A percentile compares a stretch with the other conserved stretches of the same genome.
Conservation (phyloP, 2,888 invertebrate species). For the Octonoba sinensis region DNA sequence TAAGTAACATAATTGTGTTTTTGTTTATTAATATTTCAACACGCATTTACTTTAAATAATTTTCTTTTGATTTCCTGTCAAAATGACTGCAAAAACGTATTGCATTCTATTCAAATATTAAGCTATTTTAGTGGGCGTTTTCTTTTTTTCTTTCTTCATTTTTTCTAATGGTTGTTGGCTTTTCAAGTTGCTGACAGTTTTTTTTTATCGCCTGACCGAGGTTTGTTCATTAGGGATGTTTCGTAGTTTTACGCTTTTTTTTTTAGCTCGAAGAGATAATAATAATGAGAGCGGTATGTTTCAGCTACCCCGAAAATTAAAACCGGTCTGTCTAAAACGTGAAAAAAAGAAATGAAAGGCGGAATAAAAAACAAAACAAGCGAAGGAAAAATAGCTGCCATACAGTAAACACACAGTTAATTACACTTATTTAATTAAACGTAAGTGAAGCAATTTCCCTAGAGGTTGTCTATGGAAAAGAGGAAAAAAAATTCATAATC, state of each 20-base stretch:
- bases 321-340: too few species aligned
- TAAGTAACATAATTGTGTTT: not conserved
- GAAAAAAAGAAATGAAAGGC: too few species aligned
- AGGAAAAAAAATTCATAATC: too few species aligned
- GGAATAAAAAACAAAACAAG: too few species aligned
- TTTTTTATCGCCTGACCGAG: not conserved
- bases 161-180: not conserved
- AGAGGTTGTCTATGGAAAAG: too few species aligned
- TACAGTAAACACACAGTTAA: too few species aligned
- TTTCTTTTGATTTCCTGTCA: conserved; percentile 17
- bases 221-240: too few species aligned
- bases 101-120: not conserved
- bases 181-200: conserved; percentile 2
- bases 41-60: conserved; percentile 24
- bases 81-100: conserved; percentile 7
- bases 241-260: not conserved
- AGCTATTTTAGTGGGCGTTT: not conserved
- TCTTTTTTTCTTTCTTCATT: not conserved
- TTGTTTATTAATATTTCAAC: conserved; percentile 25
- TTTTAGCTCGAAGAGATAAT: not conserved
- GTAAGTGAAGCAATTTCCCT: too few species aligned
- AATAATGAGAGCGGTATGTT: too few species aligned
- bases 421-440: too few species aligned
- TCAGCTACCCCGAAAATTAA: too few species aligned
- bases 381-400: too few species aligned